Evolutionary conservation across 1,140 invertebrate genomes (phyloP), one percentile per base, ranked within the genome.

Genomic region (Lerema accius): DNA sequence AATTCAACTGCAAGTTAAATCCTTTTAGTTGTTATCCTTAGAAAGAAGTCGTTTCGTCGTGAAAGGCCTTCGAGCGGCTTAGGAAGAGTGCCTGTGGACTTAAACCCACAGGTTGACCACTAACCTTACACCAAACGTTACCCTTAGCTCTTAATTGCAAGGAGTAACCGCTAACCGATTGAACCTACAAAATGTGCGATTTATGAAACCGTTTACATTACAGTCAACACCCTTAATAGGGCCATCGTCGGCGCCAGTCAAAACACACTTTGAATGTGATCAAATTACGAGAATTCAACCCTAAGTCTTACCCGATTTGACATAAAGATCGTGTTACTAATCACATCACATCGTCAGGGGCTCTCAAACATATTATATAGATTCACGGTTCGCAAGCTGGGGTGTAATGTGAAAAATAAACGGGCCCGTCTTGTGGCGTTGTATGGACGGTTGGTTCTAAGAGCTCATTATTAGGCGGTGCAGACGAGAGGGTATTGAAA

Each of bases 401-500:
- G 50, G 35, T 40, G 50, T 53, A 53, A 53, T 53, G 50, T 42
- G 50, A 53, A 53, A 53, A 53, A 55, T 55, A 40, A 55, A 55
- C 50, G 50, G 16, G 16, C 35, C 50, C 37, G 37, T 42, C 50
- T 55, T 55, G 50, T 17, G 50, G 50, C 37, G 50, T 55, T 55
- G 26, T 37, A 55, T 17, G 35, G 50, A 55, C 50, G 50, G 50
- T 55, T 55, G 10, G n/a, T 11, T 55, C 39, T n/a, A 55, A 26
- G 35, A 42, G 50, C 37, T 55, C 50, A n/a, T n/a, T n/a, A n/a
- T n/a, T n/a, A n/a, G 37, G 50, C 2, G 9, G 4, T 3, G 9
- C 50, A 55, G 37, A 55, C 50, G 50, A 11, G 35, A 35, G 17
- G 50, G 19, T 23, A 23, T 23, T 23, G 19, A 23, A 3, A 5